A percentile compares a stretch with the other conserved stretches of the same genome.
These are phyloP conservation scores for Leptodactylus fuscus DNA, from an alignment of 2,113 vertebrate genomes.

Conservation along the genomic window DNA sequence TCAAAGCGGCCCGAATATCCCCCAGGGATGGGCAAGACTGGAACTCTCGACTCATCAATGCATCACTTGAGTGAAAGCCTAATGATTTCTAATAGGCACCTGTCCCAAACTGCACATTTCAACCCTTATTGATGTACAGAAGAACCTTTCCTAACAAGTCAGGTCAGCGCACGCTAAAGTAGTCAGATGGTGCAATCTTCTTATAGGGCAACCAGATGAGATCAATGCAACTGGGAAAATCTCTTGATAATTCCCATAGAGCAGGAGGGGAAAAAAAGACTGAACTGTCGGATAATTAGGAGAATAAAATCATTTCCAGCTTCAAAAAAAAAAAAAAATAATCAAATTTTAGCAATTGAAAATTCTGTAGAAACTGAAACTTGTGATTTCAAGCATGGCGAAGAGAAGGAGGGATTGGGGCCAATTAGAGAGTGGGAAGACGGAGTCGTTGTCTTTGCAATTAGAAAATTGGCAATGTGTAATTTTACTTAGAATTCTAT, in stretches of 20 bases:
- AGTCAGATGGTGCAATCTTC: constrained; percentile 38
- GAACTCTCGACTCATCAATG: constrained; percentile 51
- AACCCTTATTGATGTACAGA: constrained; percentile 42
- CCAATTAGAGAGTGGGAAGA: too few species aligned
- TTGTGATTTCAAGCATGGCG: too few species aligned
- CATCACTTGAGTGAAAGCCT: constrained; percentile 42
- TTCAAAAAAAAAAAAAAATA: neutral
- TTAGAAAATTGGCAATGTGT: too few species aligned
- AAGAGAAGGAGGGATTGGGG: too few species aligned
- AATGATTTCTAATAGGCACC: constrained; percentile 50
- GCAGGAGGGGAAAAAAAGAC: neutral
- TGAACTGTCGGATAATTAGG: neutral
- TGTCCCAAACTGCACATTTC: constrained; percentile 39
- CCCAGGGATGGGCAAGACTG: neutral
- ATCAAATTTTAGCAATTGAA: neutral
- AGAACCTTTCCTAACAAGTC: constrained; percentile 21
- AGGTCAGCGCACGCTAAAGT: constrained; percentile 34
- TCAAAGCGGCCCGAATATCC: constrained; percentile 15
- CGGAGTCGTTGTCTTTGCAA: too few species aligned
- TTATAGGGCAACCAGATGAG: constrained; percentile 20
- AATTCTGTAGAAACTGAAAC: neutral
- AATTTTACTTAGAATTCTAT: too few species aligned
- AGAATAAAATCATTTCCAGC: neutral
- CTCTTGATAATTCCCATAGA: constrained; percentile 28
- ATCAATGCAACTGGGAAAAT: constrained; percentile 43